Base-by-base conservation (phyloP, 92 coral and sea anemone genomes). In the Siderastrea siderea region DNA sequence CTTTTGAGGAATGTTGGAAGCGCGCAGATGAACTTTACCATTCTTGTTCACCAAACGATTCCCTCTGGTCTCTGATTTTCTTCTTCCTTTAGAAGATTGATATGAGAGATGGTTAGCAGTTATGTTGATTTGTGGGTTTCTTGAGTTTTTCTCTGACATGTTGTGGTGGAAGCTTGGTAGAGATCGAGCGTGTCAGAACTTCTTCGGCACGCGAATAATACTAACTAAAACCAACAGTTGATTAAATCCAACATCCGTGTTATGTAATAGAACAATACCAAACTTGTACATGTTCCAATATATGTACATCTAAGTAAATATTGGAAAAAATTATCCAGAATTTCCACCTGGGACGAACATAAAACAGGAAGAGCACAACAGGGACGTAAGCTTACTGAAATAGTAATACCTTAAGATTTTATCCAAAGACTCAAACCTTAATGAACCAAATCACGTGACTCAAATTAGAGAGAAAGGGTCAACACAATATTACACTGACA, bases 1-100 rank as follows among this genome's bases (percentile, higher is more conserved):
- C 43, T 92, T 94, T 15, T 91, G 91, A 7, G 98, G 93, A 9
- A 98, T 94, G 61, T 91, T 95, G 59, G 92, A 80, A 9, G 95
- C 86, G 9, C 90, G 88, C 4, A 96, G 81, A 17, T 93, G 88
- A 6, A 92, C 87, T 26, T 86, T 90, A 1, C 99, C 99, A 5
- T 89, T 92, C 74, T 90, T 96, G 16, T 89, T 83, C 14, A 98
- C 92, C 54, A 98, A 74, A 1, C 99, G 96, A 84, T 50, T 63
- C 52, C 72, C 68, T 68, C 77, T 69, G 3, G 11, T 17, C 62
- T 74, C 79, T 2, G 80, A 84, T 12, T 51, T 38, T 44, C 80
- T 48, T 47, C 80, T 74, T 6, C 73, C 87, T 74, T 62, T 72
- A 38, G 14, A 46, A 61, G 72, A 48, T 1, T 13, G 53, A 50